Evolutionary conservation across 2,113 vertebrate species (phyloP).

Genomic region (Fregetta grallaria): DNA sequence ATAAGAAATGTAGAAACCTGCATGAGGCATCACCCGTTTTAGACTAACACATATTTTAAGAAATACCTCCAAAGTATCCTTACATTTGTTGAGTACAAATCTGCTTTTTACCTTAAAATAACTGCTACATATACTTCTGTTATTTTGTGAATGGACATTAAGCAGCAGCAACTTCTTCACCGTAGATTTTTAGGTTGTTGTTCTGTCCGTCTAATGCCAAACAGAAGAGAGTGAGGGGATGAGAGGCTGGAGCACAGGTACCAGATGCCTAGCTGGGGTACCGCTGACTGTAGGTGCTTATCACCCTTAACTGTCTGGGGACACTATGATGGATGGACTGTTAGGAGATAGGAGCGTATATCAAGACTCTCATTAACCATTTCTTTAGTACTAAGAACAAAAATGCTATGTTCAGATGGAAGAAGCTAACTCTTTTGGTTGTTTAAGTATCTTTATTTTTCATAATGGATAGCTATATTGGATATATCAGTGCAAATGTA

Average conservation of each 20-base stretch:
- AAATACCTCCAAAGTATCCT: background rate
- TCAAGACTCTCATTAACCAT: background rate
- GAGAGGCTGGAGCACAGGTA: background rate
- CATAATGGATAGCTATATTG: background rate
- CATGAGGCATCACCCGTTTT: background rate
- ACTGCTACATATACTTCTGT: background rate
- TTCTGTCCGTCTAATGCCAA: background rate
- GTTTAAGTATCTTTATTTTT: background rate
- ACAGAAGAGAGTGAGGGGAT: background rate
- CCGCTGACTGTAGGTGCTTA: background rate
- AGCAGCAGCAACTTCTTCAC: background rate
- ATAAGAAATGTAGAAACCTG: background rate
- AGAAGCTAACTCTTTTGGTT: background rate
- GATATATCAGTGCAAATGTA: background rate
- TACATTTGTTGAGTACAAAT: background rate
- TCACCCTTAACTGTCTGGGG: background rate
- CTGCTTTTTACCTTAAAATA: background rate
- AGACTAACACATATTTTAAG: background rate
- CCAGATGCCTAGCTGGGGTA: background rate
- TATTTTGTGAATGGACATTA: background rate
- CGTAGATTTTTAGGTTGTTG: accelerated
- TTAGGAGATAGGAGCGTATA: background rate
- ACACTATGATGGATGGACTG: background rate
- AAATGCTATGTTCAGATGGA: background rate
- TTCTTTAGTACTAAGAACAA: background rate